Evolutionary conservation across 92 coral and sea anemone species (phyloP).

Genomic region (Actinostola sp.): DNA sequence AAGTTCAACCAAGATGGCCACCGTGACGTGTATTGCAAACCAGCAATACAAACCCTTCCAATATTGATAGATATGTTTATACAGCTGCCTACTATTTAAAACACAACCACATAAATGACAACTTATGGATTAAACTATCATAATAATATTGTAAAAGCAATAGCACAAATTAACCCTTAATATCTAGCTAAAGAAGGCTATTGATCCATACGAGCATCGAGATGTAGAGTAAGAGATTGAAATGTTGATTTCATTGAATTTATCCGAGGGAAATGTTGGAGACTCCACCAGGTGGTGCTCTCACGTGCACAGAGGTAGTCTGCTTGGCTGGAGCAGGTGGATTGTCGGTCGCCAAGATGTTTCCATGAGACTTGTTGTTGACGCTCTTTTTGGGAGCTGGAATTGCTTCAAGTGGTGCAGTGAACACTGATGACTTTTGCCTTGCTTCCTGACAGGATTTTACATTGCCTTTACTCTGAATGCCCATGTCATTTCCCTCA

Average conservation of each 20-base stretch:
- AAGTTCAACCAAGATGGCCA: too few relatives aligned
- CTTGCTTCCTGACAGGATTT: constrained; percentile 74
- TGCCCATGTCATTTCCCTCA: constrained; percentile 43
- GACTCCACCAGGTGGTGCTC: constrained; percentile 94
- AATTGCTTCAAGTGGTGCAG: constrained; percentile 49
- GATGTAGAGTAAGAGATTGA: not conserved
- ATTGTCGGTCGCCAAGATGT: constrained; percentile 34
- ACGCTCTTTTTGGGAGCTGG: constrained; percentile 36
- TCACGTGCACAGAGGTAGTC: constrained; percentile 70
- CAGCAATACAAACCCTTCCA: not conserved
- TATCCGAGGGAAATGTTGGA: constrained; percentile 87
- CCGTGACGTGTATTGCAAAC: not conserved
- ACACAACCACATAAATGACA: not conserved
- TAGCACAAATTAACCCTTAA: not conserved
- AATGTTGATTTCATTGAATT: constrained; percentile 13
- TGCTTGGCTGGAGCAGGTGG: constrained; percentile 1
- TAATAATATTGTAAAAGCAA: not conserved
- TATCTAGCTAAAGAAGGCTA: not conserved
- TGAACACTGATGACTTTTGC: constrained; percentile 85
- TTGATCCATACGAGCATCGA: not conserved
- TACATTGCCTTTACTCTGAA: constrained; percentile 50
- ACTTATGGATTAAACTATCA: not conserved
- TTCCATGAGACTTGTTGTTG: constrained; percentile 43
- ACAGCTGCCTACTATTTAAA: not conserved
- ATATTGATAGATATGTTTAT: not conserved